Percentiles rank a stretch among this genome's conserved stretches.
Evolutionary conservation across 2,797 vertebrate species (phyloP).

Genomic region (Loriculus beryllinus): DNA sequence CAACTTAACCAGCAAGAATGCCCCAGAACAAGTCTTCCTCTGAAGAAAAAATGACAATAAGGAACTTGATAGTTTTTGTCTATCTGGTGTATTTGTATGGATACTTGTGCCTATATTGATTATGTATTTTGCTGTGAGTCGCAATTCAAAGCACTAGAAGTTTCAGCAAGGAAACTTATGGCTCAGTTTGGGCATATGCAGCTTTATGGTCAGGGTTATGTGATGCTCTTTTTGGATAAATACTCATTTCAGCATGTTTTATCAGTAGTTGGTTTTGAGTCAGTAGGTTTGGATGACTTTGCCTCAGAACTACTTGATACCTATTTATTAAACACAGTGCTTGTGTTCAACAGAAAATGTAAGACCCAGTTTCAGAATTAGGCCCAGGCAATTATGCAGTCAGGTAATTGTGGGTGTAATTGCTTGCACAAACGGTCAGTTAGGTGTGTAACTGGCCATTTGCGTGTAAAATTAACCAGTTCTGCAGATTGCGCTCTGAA

Average conservation of each 20-base stretch:
- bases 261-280: neutral
- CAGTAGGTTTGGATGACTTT: neutral
- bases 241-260: neutral
- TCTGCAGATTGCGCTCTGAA: neutral
- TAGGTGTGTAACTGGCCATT: conserved; percentile 46
- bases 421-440: conserved; percentile 45
- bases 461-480: neutral
- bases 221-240: neutral
- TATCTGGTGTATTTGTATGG: neutral
- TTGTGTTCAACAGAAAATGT: neutral
- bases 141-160: neutral
- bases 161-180: neutral
- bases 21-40: neutral
- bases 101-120: accelerated
- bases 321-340: neutral
- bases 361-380: conserved; percentile 29
- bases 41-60: neutral
- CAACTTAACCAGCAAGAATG: neutral
- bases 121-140: neutral
- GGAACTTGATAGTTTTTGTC: neutral
- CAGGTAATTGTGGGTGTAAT: conserved; percentile 27
- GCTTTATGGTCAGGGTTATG: accelerated
- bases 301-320: neutral
- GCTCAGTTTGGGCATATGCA: neutral
- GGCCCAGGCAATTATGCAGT: conserved; percentile 3